Evolutionary conservation across 2,888 invertebrate genomes (phyloP), one percentile per base, ranked within the genome.

Genomic region (Cephus spinipes): DNA sequence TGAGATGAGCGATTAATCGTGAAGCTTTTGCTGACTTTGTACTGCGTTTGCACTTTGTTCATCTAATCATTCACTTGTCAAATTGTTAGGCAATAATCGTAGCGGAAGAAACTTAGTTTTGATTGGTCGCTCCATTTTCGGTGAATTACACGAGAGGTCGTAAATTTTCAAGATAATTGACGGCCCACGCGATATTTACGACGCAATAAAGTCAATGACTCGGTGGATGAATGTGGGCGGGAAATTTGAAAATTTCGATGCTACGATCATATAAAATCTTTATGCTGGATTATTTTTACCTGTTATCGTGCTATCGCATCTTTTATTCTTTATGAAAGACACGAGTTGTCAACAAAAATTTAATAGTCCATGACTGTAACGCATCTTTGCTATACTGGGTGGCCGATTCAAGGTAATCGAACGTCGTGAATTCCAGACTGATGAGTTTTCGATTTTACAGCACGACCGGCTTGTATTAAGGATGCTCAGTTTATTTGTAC

Each of bases 401-500:
- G 23, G 23, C 9, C 9, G 2, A 55, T 55, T 55, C 55, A 6
- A 55, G 55, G 9, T 23, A 55, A 23, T 55, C 55, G 55, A 55
- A 55, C 23, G 55, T 23, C 9, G 9, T 23, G 55, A 55, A 55
- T 55, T 55, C 55, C 55, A 55, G 55, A 9, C 55, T 55, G 55
- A 55, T 23, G 55, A 73, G 74, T n/a, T 73, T 40, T 34, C 30
- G 76, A 76, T 76, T 76, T 55, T 12, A 68, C 36, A 12, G 36
- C 33, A 69, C 68, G 73, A 77, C 73, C 77, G 68, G 73, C 73
- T 68, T 73, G 35, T 68, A 73, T 77, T 73, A 77, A 77, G 40
- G 73, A 69, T 68, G 32, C 73, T 68, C 6, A 31, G 77, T 73
- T 77, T 73, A 36, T 73, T 77, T 73, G 71, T 12, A 77, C 36